Conservation (phyloP, 1,140 invertebrate species). For the Apis cerana region DNA sequence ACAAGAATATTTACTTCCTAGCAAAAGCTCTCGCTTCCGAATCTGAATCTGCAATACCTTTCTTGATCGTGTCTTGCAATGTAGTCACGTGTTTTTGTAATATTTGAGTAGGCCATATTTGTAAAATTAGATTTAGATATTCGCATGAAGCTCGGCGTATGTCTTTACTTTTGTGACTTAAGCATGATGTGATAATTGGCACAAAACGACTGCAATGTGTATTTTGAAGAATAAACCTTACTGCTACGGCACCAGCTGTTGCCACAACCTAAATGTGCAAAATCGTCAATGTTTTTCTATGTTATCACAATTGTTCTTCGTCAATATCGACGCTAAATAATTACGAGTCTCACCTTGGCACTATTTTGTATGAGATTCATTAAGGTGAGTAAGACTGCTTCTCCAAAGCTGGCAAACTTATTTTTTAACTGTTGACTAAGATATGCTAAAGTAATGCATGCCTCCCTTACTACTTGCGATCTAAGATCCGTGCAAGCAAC, state of each 20-base stretch:
- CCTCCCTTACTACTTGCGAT: conserved; percentile 95
- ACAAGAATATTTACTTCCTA: conserved; percentile 83
- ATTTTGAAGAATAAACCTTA: conserved; percentile 94
- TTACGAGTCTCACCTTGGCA: conserved; percentile 87
- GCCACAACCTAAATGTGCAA: conserved; percentile 89
- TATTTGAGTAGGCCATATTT: conserved; percentile 90
- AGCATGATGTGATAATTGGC: conserved; percentile 91
- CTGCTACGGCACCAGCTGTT: conserved; percentile 91
- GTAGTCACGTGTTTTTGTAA: conserved; percentile 91
- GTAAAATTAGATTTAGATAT: conserved; percentile 91
- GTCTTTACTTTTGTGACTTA: conserved; percentile 95
- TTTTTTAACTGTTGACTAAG: conserved; percentile 91
- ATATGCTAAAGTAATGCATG: conserved; percentile 96
- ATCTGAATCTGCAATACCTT: conserved; percentile 96
- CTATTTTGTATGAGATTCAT: conserved; percentile 97
- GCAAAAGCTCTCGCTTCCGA: conserved; percentile 90
- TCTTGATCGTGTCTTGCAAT: conserved; percentile 92
- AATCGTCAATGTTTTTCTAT: conserved; percentile 7
- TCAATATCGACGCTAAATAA: conserved; percentile 7
- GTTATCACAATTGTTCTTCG: background rate
- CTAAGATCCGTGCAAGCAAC: conserved; percentile 94
- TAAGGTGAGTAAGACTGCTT: conserved; percentile 90
- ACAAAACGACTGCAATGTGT: conserved; percentile 92
- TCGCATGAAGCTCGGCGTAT: conserved; percentile 92
- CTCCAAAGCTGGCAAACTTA: conserved; percentile 93